Evolutionary conservation across 2,113 vertebrate species (phyloP).

Genomic region (Dasypus novemcinctus): DNA sequence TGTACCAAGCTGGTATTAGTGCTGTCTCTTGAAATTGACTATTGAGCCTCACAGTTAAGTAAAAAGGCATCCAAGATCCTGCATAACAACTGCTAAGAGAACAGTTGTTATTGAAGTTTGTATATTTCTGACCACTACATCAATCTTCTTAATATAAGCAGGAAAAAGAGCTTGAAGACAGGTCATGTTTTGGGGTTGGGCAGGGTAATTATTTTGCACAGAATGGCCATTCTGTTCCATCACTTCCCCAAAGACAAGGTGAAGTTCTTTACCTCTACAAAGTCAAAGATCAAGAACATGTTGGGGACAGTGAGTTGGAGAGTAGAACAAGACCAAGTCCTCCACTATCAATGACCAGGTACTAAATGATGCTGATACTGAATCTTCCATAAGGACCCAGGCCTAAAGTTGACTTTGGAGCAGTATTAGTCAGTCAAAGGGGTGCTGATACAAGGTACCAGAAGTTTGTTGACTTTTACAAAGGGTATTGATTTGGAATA

Average conservation of each 20-base stretch:
- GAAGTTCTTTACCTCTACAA: background rate
- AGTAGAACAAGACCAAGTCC: rapidly evolving
- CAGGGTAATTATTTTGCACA: background rate
- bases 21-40: background rate
- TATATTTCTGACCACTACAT: background rate
- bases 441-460: too few relatives aligned
- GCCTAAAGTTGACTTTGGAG: background rate
- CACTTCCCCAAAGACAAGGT: background rate
- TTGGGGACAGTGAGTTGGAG: background rate
- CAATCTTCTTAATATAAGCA: background rate
- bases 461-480: background rate
- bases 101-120: background rate
- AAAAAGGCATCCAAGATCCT: background rate
- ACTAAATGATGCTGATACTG: background rate
- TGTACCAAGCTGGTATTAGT: background rate
- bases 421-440: background rate
- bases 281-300: background rate
- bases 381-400: background rate
- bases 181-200: background rate
- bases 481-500: too few relatives aligned
- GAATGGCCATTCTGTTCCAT: background rate
- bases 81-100: background rate
- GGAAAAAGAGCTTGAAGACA: background rate
- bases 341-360: background rate
- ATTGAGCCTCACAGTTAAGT: background rate